A percentile compares a stretch with the other conserved stretches of the same genome.
Conservation (phyloP, 2,797 vertebrate species). For the Sebastolobus altivelis region DNA sequence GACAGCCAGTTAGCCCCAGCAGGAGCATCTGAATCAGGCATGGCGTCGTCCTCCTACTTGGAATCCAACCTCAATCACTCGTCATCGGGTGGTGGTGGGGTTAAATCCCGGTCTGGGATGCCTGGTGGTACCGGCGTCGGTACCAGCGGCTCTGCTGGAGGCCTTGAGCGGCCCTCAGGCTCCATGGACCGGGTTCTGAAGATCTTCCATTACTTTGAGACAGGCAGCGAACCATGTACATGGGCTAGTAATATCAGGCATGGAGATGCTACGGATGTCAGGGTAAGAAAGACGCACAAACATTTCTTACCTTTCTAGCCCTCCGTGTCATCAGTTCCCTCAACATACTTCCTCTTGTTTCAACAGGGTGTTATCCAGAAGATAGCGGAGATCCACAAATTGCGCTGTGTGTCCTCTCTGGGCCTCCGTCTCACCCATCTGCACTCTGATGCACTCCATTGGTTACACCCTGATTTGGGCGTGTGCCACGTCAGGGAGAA, state of each 20-base stretch:
- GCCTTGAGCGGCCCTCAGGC: conserved; percentile 91
- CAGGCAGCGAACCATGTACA: conserved; percentile 91
- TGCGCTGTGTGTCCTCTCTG: conserved; percentile 94
- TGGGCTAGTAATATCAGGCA: conserved; percentile 99
- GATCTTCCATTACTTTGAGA: conserved; percentile 99
- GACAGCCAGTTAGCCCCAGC: conserved; percentile 97
- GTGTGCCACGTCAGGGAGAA: conserved; percentile 96
- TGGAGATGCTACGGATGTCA: conserved; percentile 95
- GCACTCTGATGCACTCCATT: conserved; percentile 94
- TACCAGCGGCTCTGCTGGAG: conserved; percentile 82
- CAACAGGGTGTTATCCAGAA: conserved; percentile 98
- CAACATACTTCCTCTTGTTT: conserved; percentile 2
- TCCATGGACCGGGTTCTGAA: conserved; percentile 94
- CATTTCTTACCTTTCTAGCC: background rate
- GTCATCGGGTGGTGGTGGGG: conserved; percentile 77
- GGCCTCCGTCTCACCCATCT: conserved; percentile 96
- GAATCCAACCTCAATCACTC: conserved; percentile 96
- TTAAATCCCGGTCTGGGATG: conserved; percentile 88
- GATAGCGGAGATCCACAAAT: conserved; percentile 96
- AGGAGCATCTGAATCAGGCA: conserved; percentile 86
- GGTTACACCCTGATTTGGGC: conserved; percentile 98
- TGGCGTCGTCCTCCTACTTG: conserved; percentile 98
- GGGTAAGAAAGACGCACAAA: conserved; percentile 86
- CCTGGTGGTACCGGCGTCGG: conserved; percentile 59
- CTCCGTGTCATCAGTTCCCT: background rate